Conservation (phyloP, 2,888 invertebrate genomes). For the Ichneumoninae sp. region DNA sequence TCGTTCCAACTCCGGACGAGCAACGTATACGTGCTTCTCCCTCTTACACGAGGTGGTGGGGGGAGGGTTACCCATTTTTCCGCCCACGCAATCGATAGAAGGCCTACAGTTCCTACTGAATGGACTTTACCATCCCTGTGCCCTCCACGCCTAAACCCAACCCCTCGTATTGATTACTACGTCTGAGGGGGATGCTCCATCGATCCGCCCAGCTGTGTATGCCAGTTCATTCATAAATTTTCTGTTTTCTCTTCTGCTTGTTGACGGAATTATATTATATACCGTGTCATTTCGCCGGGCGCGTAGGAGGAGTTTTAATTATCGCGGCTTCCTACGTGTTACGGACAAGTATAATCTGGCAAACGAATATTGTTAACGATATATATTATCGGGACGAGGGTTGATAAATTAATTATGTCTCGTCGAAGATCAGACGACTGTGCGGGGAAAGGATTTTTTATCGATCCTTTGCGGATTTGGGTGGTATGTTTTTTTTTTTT, state of each 20-base stretch:
- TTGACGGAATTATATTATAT: constrained; percentile 24
- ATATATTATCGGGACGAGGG: background rate
- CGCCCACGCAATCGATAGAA: constrained; percentile 83
- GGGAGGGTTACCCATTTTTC: constrained; percentile 54
- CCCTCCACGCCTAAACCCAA: constrained; percentile 76
- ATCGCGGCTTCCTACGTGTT: no score
- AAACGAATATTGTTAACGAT: background rate
- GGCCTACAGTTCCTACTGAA: constrained; percentile 82
- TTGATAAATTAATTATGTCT: constrained; percentile 5
- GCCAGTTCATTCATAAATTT: constrained; percentile 84
- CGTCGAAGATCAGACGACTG: background rate
- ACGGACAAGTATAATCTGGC: no score
- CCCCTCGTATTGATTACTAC: constrained; percentile 83
- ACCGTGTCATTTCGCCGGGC: background rate
- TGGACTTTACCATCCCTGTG: constrained; percentile 82
- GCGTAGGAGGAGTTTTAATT: background rate
- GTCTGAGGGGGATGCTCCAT: constrained; percentile 79
- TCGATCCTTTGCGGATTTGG: background rate
- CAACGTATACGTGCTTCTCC: constrained; percentile 30
- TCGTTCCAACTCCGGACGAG: constrained; percentile 14
- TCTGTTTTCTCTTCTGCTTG: constrained; percentile 70
- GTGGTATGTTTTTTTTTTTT: background rate
- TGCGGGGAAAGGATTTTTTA: constrained; percentile 11
- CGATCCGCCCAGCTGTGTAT: constrained; percentile 82
- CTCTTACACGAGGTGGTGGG: constrained; percentile 8